Base-by-base conservation (phyloP, 2,888 invertebrate genomes). In the Athrips mouffetella region DNA sequence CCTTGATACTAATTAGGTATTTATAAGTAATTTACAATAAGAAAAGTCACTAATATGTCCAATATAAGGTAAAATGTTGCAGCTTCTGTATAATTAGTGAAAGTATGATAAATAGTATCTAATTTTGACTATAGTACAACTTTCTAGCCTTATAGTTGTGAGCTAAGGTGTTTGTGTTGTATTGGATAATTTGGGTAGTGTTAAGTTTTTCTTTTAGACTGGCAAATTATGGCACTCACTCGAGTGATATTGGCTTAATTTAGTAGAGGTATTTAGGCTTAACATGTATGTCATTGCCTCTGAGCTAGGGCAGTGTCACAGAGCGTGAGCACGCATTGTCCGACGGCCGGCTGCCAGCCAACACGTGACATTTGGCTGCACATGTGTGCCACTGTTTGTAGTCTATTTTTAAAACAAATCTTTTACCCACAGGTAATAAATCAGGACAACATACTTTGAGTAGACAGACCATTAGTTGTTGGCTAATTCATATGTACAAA, bases 121-220 rank as follows among this genome's bases (percentile, higher is more conserved):
- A 51, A n/a, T 62, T 67, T 68, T 63, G 58, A 80, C 79, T 79
- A 79, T 78, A 82, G 83, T 86, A 86, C 86, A 86, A 86, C n/a
- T 69, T 67, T 67, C 61, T 79, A 82, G 85, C 85, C 83, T 85
- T 85, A 79, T 55, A 54, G 72, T 75, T 67, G 70, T 76, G 46
- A 42, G 35, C 15, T 35, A 45, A 45, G 15, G 30, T 25, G 8
- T 33, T 35, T 31, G 31, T 44, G 4, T 33, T 45, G 25, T n/a
- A 20, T n/a, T 1, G n/a, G 6, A 37, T 18, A 16, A 37, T 20
- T 35, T 16, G n/a, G n/a, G 37, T 37, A 37, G 37, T 11, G 20
- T 20, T 31, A 31, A 31, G 70, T 62, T 57, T 61, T 64, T 65
- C 57, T 72, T 52, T 44, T 76, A 77, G 76, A 79, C 76, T 80